Base-by-base conservation (phyloP, 2,113 vertebrate species). In the Salvelinus alpinus region DNA sequence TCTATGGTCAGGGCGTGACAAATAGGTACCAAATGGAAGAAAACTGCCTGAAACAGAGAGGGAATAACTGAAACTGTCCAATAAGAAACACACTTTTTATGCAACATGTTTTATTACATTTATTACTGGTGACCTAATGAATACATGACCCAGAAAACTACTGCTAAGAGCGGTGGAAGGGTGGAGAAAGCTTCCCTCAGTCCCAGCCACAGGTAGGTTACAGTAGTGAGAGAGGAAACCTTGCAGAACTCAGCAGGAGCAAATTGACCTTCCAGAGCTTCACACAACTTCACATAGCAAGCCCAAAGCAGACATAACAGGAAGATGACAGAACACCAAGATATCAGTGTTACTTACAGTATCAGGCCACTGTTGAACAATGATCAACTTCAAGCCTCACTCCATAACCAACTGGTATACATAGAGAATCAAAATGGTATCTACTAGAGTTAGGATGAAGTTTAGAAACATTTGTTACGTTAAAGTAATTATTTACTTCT, bases 291-390 rank as follows among this genome's bases (percentile, higher is more conserved):
- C 38, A 27, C 22, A 29, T 54, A 24, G n/a, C 18, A 6, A 0
- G 29, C 18, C 68, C 1, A 34, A 68, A 71, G 54, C 71, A 74
- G 78, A 81, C 70, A 8, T 73, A 24, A 74, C 77, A 76, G 77
- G 73, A 80, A 71, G 75, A 77, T n/a, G 74, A 84, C 71, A 77
- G 78, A 65, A 65, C 27, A 81, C 69, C 83, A 34, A 69, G 60
- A 57, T 16, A 64, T 2, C 69, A 48, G 60, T 77, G 81, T 73
- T 70, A 62, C 13, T 24, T 44, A 44, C 9, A 12, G 24, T 38
- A 44, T 9, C 38, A 44, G 66, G 66, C 38, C 62, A 25, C n/a
- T 64, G 22, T 20, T 57, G 14, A 57, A 57, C 54, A 25, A 64
- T 25, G n/a, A 64, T 64, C 62, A 64, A n/a, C 62, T 18, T 44